Evolutionary conservation across 2,113 vertebrate species (phyloP).

Genomic region (Leptobrachium ailaonicum): DNA sequence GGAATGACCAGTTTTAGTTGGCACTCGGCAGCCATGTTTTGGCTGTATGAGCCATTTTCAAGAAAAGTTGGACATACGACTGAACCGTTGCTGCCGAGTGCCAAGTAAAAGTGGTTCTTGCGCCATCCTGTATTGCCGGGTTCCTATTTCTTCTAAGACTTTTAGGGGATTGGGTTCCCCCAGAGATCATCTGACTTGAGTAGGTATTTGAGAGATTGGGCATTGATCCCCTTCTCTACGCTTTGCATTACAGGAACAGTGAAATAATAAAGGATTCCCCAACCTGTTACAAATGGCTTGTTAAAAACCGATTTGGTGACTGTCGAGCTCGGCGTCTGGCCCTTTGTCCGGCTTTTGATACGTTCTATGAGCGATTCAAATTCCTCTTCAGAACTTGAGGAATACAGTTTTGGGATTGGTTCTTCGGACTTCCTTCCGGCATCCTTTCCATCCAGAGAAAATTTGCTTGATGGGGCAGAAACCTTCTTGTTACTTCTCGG

Average conservation of each 20-base stretch:
- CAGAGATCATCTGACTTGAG: too few relatives aligned
- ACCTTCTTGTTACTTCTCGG: accelerated
- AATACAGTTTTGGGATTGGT: accelerated
- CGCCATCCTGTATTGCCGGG: too few relatives aligned
- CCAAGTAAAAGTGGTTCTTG: too few relatives aligned
- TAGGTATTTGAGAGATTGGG: too few relatives aligned
- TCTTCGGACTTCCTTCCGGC: slow-evolving; percentile 4
- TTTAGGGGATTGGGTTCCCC: too few relatives aligned
- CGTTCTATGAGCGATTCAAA: slow-evolving; percentile 76
- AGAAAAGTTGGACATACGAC: too few relatives aligned
- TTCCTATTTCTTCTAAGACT: too few relatives aligned
- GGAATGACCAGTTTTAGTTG: too few relatives aligned
- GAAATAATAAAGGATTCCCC: slow-evolving; percentile 13
- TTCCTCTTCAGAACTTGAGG: slow-evolving; percentile 71
- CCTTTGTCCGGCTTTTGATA: slow-evolving; percentile 65
- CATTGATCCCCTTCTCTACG: too few relatives aligned
- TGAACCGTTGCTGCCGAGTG: too few relatives aligned
- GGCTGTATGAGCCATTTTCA: too few relatives aligned
- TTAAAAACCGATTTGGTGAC: slow-evolving; percentile 34
- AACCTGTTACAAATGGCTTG: slow-evolving; percentile 49
- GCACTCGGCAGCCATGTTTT: too few relatives aligned
- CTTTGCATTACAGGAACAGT: neutral
- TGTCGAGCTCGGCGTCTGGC: slow-evolving; percentile 32
- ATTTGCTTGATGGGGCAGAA: slow-evolving; percentile 6
- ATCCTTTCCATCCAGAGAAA: slow-evolving; percentile 10